Evolutionary conservation across 2,113 vertebrate species (phyloP).

Genomic region (Gymnocephalus cernua): DNA sequence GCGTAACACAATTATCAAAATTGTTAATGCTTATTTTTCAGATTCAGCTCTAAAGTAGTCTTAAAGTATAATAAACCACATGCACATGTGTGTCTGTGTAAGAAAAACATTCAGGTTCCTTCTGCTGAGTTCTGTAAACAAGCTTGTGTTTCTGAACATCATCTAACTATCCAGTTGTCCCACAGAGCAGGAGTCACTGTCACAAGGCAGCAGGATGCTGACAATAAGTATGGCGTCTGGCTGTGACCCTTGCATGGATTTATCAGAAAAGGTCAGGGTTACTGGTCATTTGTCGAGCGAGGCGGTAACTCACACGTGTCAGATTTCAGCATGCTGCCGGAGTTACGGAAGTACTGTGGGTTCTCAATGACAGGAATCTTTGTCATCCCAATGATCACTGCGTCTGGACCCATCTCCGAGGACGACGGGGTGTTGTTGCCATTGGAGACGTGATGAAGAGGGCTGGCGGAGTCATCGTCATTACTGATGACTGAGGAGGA

Average conservation of each 20-base stretch:
- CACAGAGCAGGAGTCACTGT: slow-evolving; percentile 50
- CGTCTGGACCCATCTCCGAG: slow-evolving; percentile 96
- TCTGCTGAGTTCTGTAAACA: slow-evolving; percentile 3
- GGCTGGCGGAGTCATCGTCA: slow-evolving; percentile 98
- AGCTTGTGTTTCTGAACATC: slow-evolving; percentile 38
- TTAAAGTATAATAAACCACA: background rate
- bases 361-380: slow-evolving; percentile 99
- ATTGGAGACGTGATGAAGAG: slow-evolving; percentile 98
- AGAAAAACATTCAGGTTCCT: background rate
- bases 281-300: slow-evolving; percentile 35
- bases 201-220: slow-evolving; percentile 55
- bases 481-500: slow-evolving; percentile 99
- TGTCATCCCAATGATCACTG: slow-evolving; percentile 99
- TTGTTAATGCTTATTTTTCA: background rate
- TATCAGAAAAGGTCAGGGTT: slow-evolving; percentile 73
- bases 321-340: slow-evolving; percentile 94
- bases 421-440: slow-evolving; percentile 98
- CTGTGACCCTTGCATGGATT: slow-evolving; percentile 72
- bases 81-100: background rate
- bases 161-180: slow-evolving; percentile 16
- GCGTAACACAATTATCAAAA: background rate
- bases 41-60: background rate
- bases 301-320: slow-evolving; percentile 95
- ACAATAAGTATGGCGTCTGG: slow-evolving; percentile 64
- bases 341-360: slow-evolving; percentile 98